These are phyloP conservation scores for Parotocinclus haroldoi DNA, from an alignment of 2,797 vertebrate species.

Conservation along the genomic window DNA sequence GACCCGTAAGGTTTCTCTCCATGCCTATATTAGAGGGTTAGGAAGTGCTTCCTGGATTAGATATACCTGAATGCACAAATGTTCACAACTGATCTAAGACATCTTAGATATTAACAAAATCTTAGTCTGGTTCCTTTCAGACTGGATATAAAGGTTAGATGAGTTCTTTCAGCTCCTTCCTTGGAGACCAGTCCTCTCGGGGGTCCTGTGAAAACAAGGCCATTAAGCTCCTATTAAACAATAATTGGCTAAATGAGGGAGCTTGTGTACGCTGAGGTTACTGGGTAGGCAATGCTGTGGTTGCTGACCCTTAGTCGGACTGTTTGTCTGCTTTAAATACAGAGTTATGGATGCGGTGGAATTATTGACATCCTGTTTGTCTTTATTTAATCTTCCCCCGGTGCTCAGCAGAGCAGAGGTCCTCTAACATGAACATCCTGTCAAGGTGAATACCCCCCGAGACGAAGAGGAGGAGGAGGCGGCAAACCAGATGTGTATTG, in stretches of 20 bases:
- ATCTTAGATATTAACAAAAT: too few relatives aligned
- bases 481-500: neutral
- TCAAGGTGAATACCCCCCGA: conserved; percentile 29
- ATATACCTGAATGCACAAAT: too few relatives aligned
- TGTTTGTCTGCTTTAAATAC: conserved; percentile 18
- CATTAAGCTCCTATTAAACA: conserved; percentile 47
- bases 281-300: conserved; percentile 14
- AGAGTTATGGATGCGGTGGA: conserved; percentile 24
- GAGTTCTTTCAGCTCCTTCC: conserved; percentile 4
- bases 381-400: conserved; percentile 44
- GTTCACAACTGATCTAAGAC: too few relatives aligned
- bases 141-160: too few relatives aligned
- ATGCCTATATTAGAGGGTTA: too few relatives aligned
- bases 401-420: conserved; percentile 29
- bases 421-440: conserved; percentile 20
- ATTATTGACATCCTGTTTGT: conserved; percentile 31
- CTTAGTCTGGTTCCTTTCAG: too few relatives aligned
- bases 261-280: conserved; percentile 30
- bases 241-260: conserved; percentile 51
- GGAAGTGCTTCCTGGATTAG: too few relatives aligned
- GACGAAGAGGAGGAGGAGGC: conserved; percentile 7
- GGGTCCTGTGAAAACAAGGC: conserved; percentile 16
- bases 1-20: too few relatives aligned
- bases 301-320: conserved; percentile 3
- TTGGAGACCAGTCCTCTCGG: conserved; percentile 20